Evolutionary conservation across 35 echinoderm and acorn worm genomes (phyloP), one percentile per base, ranked within the genome.

Genomic region (Acanthaster planci): DNA sequence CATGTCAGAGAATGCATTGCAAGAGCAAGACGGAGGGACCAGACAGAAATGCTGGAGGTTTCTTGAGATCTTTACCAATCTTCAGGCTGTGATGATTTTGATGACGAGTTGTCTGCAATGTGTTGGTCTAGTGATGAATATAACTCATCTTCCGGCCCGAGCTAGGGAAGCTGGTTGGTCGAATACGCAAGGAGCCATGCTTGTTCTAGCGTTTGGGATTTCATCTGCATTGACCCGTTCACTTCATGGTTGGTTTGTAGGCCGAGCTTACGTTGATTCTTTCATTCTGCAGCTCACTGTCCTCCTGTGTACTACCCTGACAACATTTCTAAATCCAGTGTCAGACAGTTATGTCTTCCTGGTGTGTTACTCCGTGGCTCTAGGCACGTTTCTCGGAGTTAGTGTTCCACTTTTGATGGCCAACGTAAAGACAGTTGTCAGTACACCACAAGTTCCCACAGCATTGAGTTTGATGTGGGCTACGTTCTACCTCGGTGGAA

Each of bases 181-280:
- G 17, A 15, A 83, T 4, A 37, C 53, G 18, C 22, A 53, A 2
- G 53, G 51, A n/a, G 53, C 51, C 7, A 57, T 83, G 32, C 52
- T 83, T 0, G 31, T 83, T 8, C 38, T 57, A 17, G 34, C 53
- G 19, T 83, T 56, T 58, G 80, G 50, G 2, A 83, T 83, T 16
- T 14, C 18, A 8, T 30, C 51, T 15, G 35, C 56, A 18, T 0
- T 56, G 14, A 57, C 80, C 3, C 53, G 80, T 36, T 37, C 56
- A 15, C 34, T 7, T 8, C 80, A 83, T 32, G 80, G 80, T 17
- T 83, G 80, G 80, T 83, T 83, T 38, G 52, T 83, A 12, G 80
- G 56, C 54, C 26, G 52, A 14, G 38, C 53, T 17, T 37, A 57
- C 81, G 30, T 36, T 9, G 38, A 19, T 32, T 19, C 19, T 31